These are phyloP conservation scores for Tipula vernalis DNA, from an alignment of 2,888 invertebrate species.

Conservation along the genomic window DNA sequence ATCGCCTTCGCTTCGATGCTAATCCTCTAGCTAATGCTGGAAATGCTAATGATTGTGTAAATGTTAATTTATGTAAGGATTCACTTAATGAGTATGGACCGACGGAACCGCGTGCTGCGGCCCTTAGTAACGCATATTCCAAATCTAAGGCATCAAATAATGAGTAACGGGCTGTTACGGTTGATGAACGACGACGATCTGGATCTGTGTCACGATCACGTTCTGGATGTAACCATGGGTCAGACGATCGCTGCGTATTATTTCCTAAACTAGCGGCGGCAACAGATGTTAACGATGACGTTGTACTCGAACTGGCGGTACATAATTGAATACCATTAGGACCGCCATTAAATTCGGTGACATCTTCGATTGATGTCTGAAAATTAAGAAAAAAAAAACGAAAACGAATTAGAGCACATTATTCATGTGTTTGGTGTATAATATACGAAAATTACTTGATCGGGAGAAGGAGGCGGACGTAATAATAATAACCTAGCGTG, in stretches of 20 bases:
- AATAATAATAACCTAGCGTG: slow-evolving; percentile 49
- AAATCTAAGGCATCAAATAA: slow-evolving; percentile 58
- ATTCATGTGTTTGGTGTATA: neutral
- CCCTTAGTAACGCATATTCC: slow-evolving; percentile 54
- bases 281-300: slow-evolving; percentile 44
- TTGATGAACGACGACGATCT: slow-evolving; percentile 44
- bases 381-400: neutral
- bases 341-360: slow-evolving; percentile 35
- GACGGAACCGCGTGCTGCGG: slow-evolving; percentile 56
- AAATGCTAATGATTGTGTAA: slow-evolving; percentile 60
- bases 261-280: slow-evolving; percentile 33
- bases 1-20: slow-evolving; percentile 47
- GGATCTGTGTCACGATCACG: slow-evolving; percentile 25
- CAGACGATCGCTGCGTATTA: slow-evolving; percentile 30
- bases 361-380: slow-evolving; percentile 33
- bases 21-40: slow-evolving; percentile 56
- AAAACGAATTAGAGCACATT: neutral
- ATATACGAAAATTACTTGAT: slow-evolving; percentile 23
- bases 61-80: slow-evolving; percentile 58
- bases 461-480: slow-evolving; percentile 32
- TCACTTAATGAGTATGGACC: slow-evolving; percentile 59
- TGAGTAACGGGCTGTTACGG: slow-evolving; percentile 50
- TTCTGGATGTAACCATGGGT: slow-evolving; percentile 36
- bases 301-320: slow-evolving; percentile 43
- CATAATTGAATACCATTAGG: slow-evolving; percentile 27